Conservation (phyloP, 2,113 vertebrate genomes). For the Coptodon bakossiorum region DNA sequence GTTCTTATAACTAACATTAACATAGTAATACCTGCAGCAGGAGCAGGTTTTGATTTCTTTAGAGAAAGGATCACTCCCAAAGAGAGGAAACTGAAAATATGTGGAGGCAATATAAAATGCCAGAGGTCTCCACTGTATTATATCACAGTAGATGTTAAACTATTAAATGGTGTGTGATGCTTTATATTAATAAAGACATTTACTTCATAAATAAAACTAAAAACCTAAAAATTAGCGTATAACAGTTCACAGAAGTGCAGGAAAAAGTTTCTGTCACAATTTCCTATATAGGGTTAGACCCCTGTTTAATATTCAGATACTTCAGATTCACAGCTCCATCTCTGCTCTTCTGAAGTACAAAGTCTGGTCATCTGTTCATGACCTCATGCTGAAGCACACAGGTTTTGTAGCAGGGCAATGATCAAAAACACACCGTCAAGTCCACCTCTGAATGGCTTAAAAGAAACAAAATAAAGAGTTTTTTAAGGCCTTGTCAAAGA, state of each 20-base stretch:
- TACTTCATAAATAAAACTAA: background rate
- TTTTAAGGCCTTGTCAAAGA: too few species aligned
- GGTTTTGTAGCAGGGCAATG: too few species aligned
- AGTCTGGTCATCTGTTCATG: too few species aligned
- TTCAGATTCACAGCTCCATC: too few species aligned
- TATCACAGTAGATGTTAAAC: too few species aligned
- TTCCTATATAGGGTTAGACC: background rate
- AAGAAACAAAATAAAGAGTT: too few species aligned
- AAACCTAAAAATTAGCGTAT: background rate
- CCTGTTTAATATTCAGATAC: too few species aligned
- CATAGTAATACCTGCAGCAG: background rate
- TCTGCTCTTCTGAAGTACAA: too few species aligned
- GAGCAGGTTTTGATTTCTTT: fast-evolving
- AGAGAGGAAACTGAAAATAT: background rate
- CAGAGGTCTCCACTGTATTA: background rate
- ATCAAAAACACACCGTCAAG: too few species aligned
- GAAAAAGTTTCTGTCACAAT: background rate
- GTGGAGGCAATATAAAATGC: background rate
- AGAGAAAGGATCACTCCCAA: background rate
- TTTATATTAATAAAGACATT: fast-evolving
- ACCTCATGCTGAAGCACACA: too few species aligned
- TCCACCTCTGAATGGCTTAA: too few species aligned
- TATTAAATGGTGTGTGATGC: background rate
- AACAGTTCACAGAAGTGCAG: background rate
- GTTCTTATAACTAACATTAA: background rate